A percentile compares a stretch with the other conserved stretches of the same genome.
Evolutionary conservation across 2,888 invertebrate genomes (phyloP).

Genomic region (Thecocarcelia acutangulata): DNA sequence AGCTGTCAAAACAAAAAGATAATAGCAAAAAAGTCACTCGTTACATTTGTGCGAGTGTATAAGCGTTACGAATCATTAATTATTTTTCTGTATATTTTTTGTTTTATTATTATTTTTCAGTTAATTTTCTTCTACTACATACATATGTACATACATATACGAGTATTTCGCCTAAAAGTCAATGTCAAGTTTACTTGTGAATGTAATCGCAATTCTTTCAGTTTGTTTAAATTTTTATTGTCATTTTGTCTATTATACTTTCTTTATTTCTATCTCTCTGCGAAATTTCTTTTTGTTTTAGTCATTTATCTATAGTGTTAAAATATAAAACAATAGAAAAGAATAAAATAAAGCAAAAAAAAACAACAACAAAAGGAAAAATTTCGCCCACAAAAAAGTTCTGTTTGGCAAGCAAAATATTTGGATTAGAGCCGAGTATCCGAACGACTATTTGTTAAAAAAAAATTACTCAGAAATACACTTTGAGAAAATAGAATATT

Average conservation of each 20-base stretch:
- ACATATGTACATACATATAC: too few species aligned
- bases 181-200: slow-evolving; percentile 65
- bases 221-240: slow-evolving; percentile 7
- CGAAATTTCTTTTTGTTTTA: not conserved
- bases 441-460: not conserved
- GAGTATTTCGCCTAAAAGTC: slow-evolving; percentile 29
- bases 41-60: too few species aligned
- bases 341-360: slow-evolving; percentile 22
- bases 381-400: slow-evolving; percentile 36
- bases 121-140: too few species aligned
- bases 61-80: too few species aligned
- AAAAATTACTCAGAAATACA: slow-evolving; percentile 14
- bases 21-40: too few species aligned
- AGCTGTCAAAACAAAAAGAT: too few species aligned
- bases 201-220: slow-evolving; percentile 1
- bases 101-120: too few species aligned
- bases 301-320: slow-evolving; percentile 32
- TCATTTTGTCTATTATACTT: slow-evolving; percentile 1
- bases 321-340: slow-evolving; percentile 52
- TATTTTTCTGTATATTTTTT: too few species aligned
- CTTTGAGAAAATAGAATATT: slow-evolving; percentile 4
- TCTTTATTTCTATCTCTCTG: not conserved
- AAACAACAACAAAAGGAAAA: slow-evolving; percentile 8
- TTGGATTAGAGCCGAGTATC: slow-evolving; percentile 62
- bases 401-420: slow-evolving; percentile 59